These are phyloP conservation scores for Aphyosemion australe DNA, from an alignment of 2,113 vertebrate genomes.

Conservation along the genomic window DNA sequence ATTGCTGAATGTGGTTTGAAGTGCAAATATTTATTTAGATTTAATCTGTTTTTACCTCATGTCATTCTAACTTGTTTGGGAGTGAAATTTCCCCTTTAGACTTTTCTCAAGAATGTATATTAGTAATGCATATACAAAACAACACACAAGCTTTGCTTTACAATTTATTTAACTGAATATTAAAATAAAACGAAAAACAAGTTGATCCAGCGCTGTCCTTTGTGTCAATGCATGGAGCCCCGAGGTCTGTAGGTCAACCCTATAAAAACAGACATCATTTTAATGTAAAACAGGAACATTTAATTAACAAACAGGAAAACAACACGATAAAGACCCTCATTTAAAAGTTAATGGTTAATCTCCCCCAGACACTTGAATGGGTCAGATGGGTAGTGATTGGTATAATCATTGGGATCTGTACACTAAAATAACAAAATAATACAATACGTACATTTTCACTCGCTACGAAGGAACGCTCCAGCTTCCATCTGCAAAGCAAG, in stretches of 20 bases:
- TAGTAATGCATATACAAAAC: neutral
- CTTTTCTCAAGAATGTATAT: too few relatives aligned
- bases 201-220: neutral
- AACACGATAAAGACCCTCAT: constrained; percentile 65
- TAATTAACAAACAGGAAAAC: neutral
- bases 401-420: constrained; percentile 77
- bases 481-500: constrained; percentile 15
- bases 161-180: neutral
- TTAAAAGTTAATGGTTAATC: constrained; percentile 56
- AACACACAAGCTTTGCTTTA: neutral
- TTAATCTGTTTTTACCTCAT: too few relatives aligned
- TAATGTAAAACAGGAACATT: neutral
- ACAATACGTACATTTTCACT: constrained; percentile 21
- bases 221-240: neutral
- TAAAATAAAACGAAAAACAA: neutral
- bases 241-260: too few relatives aligned
- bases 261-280: neutral
- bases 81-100: too few relatives aligned
- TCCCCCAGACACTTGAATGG: constrained; percentile 59
- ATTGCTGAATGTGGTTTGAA: too few relatives aligned
- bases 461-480: neutral
- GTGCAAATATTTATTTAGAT: too few relatives aligned
- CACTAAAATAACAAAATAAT: neutral
- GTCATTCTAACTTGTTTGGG: too few relatives aligned
- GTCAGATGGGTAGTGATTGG: constrained; percentile 83